These are phyloP conservation scores for Noctua pronuba DNA, from an alignment of 2,888 invertebrate species.

Conservation along the genomic window DNA sequence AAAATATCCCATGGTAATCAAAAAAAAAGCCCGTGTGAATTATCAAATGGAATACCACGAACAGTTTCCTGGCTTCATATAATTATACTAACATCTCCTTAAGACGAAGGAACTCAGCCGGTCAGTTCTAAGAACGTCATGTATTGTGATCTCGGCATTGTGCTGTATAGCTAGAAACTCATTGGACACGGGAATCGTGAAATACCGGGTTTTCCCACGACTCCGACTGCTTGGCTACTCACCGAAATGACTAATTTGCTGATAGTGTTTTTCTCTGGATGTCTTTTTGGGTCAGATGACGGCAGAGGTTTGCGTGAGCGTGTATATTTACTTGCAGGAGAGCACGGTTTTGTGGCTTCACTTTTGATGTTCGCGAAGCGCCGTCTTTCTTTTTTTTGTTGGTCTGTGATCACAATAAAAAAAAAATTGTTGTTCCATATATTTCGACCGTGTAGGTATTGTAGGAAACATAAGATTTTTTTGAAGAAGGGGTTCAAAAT, in stretches of 20 bases:
- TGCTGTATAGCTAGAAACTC: conserved; percentile 69
- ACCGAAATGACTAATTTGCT: conserved; percentile 54
- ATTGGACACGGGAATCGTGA: conserved; percentile 53
- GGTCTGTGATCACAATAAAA: too few relatives aligned
- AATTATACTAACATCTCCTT: conserved; percentile 55
- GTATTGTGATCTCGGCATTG: conserved; percentile 68
- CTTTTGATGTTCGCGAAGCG: too few relatives aligned
- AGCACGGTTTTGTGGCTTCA: too few relatives aligned
- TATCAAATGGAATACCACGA: conserved; percentile 40
- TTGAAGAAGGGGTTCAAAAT: too few relatives aligned
- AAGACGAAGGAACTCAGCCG: conserved; percentile 64
- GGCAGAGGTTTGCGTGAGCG: neutral
- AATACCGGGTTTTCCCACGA: conserved; percentile 65
- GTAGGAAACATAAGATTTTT: too few relatives aligned
- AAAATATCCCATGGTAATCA: neutral
- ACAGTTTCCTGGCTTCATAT: conserved; percentile 33
- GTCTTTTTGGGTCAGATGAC: conserved; percentile 36
- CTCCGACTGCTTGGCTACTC: conserved; percentile 9
- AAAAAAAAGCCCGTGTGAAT: conserved; percentile 51
- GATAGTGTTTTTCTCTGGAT: conserved; percentile 26
- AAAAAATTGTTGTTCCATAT: too few relatives aligned
- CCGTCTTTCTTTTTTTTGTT: too few relatives aligned
- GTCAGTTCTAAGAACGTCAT: conserved; percentile 63
- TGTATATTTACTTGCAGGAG: too few relatives aligned
- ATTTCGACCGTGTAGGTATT: too few relatives aligned